These are phyloP conservation scores for Dendroctonus valens DNA, from an alignment of 1,140 invertebrate genomes.

Conservation along the genomic window DNA sequence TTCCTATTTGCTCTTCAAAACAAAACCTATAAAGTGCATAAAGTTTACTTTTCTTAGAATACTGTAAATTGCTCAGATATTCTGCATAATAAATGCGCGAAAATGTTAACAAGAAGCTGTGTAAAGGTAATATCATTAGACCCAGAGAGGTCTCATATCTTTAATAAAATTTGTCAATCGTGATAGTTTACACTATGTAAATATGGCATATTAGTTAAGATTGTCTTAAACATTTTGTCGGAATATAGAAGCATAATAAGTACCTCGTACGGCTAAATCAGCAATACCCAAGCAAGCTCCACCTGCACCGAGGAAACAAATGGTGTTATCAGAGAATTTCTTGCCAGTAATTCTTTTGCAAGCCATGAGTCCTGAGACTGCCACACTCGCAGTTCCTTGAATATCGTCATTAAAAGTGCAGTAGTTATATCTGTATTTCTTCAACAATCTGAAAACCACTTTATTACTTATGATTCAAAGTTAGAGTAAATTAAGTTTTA, in stretches of 20 bases:
- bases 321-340: slow-evolving; percentile 77
- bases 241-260: slow-evolving; percentile 2
- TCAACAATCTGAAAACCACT: slow-evolving; percentile 59
- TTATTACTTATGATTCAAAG: neutral
- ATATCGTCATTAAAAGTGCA: slow-evolving; percentile 98
- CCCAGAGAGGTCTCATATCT: no score
- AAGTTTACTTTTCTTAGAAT: neutral
- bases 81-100: no score
- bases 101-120: no score
- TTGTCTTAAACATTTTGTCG: neutral
- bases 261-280: slow-evolving; percentile 56
- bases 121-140: no score
- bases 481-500: no score
- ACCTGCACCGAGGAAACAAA: slow-evolving; percentile 90
- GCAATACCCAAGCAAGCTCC: slow-evolving; percentile 89
- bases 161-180: no score
- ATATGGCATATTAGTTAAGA: no score
- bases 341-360: slow-evolving; percentile 76
- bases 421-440: slow-evolving; percentile 83
- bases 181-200: no score
- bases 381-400: slow-evolving; percentile 92
- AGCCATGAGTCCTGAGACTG: slow-evolving; percentile 82
- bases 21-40: neutral
- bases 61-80: neutral
- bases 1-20: slow-evolving; percentile 1